Conservation (phyloP, 2,113 vertebrate species). For the Polypterus senegalus region DNA sequence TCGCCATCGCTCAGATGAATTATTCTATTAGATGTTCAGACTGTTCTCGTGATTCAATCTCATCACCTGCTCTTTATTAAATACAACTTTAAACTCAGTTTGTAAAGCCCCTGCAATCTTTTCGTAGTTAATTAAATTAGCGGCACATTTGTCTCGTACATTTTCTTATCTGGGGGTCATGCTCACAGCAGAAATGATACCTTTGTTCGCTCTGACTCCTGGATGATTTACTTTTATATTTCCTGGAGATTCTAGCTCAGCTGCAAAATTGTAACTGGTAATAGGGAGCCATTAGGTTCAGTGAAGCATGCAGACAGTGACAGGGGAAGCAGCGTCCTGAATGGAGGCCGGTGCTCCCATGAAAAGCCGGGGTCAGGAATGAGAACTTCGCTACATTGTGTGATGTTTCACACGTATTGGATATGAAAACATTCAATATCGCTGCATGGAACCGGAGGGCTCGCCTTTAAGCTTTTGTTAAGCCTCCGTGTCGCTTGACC, state of each 20-base stretch:
- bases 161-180: conserved; percentile 59
- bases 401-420: conserved; percentile 29
- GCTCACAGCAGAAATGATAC: conserved; percentile 57
- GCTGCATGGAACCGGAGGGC: conserved; percentile 12
- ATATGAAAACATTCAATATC: conserved; percentile 19
- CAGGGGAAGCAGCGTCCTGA: conserved; percentile 30
- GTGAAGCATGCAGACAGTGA: conserved; percentile 47
- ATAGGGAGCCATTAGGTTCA: conserved; percentile 53
- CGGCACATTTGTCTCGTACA: conserved; percentile 60
- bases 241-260: conserved; percentile 51
- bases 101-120: conserved; percentile 51
- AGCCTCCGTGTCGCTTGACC: conserved; percentile 15
- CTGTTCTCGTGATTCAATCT: conserved; percentile 45
- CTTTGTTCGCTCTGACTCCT: conserved; percentile 50
- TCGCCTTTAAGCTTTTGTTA: conserved; percentile 14
- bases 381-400: conserved; percentile 31
- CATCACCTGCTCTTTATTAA: conserved; percentile 62
- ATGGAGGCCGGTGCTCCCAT: conserved; percentile 21
- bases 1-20: conserved; percentile 14
- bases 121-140: conserved; percentile 73
- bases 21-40: conserved; percentile 20
- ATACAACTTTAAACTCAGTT: conserved; percentile 50
- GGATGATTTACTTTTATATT: conserved; percentile 55
- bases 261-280: conserved; percentile 56
- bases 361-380: conserved; percentile 35